Base-by-base conservation (phyloP, 2,888 invertebrate genomes). In the Ormyrus pomaceus region DNA sequence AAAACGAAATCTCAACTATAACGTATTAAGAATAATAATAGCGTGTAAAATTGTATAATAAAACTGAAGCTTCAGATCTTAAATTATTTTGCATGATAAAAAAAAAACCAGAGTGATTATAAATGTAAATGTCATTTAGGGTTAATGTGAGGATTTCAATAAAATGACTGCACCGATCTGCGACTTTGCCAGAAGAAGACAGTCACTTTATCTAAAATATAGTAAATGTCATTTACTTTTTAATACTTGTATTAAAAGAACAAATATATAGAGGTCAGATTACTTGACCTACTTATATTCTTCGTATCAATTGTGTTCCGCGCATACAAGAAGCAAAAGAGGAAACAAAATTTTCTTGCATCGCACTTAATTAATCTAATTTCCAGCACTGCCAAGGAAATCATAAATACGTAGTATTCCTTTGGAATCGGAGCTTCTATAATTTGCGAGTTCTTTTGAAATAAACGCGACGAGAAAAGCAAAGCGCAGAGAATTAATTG, bases 321-420 rank as follows among this genome's bases (percentile, higher is more conserved):
- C 7, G 13, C 11, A n/a, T 64, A 64, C 0, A 2, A 46, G 19
- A 19, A 19, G 19, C 19, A 19, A 48, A 64, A 50, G 13, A 65
- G 34, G 8, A 50, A n/a, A n/a, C 6, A 7, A 59, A 19, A 66
- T 13, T 51, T 19, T 19, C 19, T 66, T 51, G 61, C 13, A 59
- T 71, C n/a, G 53, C 62, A 62, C 48, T 70, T 50, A 19, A 19
- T 19, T 19, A 53, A 10, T 66, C 45, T 61, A 71, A 76, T 62
- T 76, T 66, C 48, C 8, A 19, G 59, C 71, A 55, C 65, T 72
- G 70, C 62, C 53, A 73, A 59, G 8, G 11, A 46, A 73, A 59
- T 66, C 19, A 46, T 34, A 51, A n/a, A 72, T 69, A 53, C 58
- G 19, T 19, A 34, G 9, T 19, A 19, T 55, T 53, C 9, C 53